phyloP scores from a whole-genome alignment of 2,113 vertebrate species.

The Tachuris rubrigastra region DNA sequence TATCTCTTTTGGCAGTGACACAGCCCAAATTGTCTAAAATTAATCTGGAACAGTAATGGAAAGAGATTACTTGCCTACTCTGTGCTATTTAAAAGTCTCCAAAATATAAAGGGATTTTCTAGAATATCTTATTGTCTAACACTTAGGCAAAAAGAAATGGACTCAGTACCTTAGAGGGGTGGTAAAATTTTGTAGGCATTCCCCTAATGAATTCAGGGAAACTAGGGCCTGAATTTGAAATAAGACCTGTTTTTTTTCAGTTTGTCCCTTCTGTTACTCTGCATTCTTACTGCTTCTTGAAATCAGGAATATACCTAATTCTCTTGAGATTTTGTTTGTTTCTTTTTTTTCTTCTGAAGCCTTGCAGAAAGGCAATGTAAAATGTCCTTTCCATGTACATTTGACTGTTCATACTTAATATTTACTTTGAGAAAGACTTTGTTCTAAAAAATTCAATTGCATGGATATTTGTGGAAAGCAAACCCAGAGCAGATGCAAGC shows the following conservation, averaged over 20 bases:
- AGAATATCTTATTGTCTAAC: background rate
- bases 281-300: background rate
- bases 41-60: background rate
- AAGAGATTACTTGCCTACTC: background rate
- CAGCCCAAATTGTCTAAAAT: background rate
- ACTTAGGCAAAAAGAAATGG: background rate
- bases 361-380: background rate
- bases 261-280: background rate
- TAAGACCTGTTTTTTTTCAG: background rate
- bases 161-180: background rate
- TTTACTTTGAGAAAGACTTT: background rate
- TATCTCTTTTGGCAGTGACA: background rate
- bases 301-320: background rate
- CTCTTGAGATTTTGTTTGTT: background rate
- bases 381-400: background rate
- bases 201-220: background rate
- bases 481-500: background rate
- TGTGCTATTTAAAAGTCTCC: background rate
- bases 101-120: background rate
- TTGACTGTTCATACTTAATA: background rate
- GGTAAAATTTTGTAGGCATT: background rate
- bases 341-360: background rate
- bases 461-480: slow-evolving; percentile 10
- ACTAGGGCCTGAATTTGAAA: background rate
- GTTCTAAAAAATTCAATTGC: background rate